Conservation (phyloP, 2,888 invertebrate species). For the Apodemia zela region DNA sequence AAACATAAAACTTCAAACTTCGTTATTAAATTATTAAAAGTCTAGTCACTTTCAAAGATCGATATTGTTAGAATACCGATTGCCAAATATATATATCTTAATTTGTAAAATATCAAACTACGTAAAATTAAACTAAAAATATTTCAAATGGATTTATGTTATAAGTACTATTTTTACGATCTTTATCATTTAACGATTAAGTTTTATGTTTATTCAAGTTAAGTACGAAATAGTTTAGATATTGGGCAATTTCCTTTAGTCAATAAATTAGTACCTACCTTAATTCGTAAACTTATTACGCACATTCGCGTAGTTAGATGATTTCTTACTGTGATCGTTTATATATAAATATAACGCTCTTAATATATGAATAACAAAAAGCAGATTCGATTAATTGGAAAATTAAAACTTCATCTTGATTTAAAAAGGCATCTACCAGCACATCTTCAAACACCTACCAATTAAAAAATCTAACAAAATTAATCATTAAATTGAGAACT, state of each 20-base stretch:
- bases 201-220: not conserved
- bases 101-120: not conserved
- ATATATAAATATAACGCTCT: slow-evolving; percentile 44
- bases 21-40: slow-evolving; percentile 30
- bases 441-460: not conserved
- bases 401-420: not conserved
- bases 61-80: slow-evolving; percentile 19
- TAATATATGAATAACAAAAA: slow-evolving; percentile 37
- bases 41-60: slow-evolving; percentile 49
- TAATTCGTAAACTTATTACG: slow-evolving; percentile 64
- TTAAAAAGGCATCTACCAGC: not conserved
- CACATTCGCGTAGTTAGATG: slow-evolving; percentile 76
- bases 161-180: not conserved
- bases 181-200: not conserved
- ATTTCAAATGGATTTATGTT: not conserved
- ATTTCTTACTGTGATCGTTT: slow-evolving; percentile 75
- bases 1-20: slow-evolving; percentile 25
- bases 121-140: not conserved
- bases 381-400: not conserved
- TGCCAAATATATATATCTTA: not conserved
- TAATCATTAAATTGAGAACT: too few relatives aligned
- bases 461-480: not conserved
- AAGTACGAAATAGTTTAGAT: slow-evolving; percentile 12
- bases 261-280: slow-evolving; percentile 41
- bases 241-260: slow-evolving; percentile 24